Conservation (phyloP, 2,113 vertebrate genomes). For the Gopherus evgoodei region DNA sequence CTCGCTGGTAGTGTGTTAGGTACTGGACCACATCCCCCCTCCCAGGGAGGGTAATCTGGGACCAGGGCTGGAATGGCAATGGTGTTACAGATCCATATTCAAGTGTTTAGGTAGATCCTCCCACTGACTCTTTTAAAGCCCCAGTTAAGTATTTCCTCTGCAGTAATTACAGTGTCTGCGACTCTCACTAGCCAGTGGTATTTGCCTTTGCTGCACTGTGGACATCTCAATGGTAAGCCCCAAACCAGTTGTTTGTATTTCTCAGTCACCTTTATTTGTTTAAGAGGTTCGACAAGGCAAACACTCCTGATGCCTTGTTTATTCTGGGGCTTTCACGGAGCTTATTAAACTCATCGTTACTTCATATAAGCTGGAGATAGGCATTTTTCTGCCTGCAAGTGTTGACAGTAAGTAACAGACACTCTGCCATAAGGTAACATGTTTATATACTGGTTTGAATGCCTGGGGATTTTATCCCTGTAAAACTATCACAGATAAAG, state of each 20-base stretch:
- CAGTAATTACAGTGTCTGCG: neutral
- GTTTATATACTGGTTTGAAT: conserved; percentile 80
- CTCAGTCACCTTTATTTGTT: conserved; percentile 89
- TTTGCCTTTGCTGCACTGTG: neutral
- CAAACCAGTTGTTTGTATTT: conserved; percentile 70
- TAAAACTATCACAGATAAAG: conserved; percentile 88
- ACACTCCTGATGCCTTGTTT: conserved; percentile 89
- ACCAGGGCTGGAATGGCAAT: rapidly evolving
- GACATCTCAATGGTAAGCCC: conserved; percentile 26
- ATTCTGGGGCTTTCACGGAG: conserved; percentile 86
- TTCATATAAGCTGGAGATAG: conserved; percentile 81
- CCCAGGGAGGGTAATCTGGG: rapidly evolving
- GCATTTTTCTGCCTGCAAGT: conserved; percentile 76
- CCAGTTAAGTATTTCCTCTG: neutral
- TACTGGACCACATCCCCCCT: neutral
- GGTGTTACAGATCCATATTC: rapidly evolving
- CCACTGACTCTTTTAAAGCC: neutral
- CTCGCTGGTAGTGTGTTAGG: neutral
- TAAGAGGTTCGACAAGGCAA: conserved; percentile 91
- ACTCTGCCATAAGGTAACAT: conserved; percentile 81
- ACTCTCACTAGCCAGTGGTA: neutral
- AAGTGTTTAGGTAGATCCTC: rapidly evolving
- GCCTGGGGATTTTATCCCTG: conserved; percentile 86
- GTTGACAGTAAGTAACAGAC: conserved; percentile 88
- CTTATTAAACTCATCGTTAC: conserved; percentile 88